Evolutionary conservation across 2,888 invertebrate genomes (phyloP).

Genomic region (Melanophora roralis): DNA sequence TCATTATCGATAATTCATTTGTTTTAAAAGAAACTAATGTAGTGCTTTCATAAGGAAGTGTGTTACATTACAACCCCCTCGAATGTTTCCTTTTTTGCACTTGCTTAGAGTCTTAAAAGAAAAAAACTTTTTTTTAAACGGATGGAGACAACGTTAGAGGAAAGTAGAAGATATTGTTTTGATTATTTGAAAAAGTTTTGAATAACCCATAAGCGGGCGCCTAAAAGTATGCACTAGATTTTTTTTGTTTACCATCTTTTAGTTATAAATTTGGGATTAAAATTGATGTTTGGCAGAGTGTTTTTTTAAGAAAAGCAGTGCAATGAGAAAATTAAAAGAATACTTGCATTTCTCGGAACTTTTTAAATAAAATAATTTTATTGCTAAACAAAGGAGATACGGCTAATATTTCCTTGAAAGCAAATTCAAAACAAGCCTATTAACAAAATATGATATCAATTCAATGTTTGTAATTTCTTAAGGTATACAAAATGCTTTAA

Average conservation of each 20-base stretch:
- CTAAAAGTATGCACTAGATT: constrained; percentile 53
- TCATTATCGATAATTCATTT: constrained; percentile 62
- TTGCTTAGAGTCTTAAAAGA: not conserved
- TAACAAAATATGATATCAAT: not conserved
- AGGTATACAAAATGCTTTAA: too few species aligned
- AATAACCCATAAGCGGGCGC: constrained; percentile 57
- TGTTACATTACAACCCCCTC: not conserved
- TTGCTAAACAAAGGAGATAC: not conserved
- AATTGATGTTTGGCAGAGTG: constrained; percentile 23
- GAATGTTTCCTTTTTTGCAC: not conserved
- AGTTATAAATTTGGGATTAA: constrained; percentile 46
- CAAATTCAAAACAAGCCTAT: not conserved
- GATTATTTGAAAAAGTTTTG: constrained; percentile 51
- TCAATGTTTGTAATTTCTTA: too few species aligned
- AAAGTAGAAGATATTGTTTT: constrained; percentile 44
- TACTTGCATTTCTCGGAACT: not conserved
- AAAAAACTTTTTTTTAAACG: constrained; percentile 18
- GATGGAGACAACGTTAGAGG: constrained; percentile 25
- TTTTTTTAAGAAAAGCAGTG: too few species aligned
- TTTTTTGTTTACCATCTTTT: constrained; percentile 13
- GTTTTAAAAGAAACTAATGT: constrained; percentile 51
- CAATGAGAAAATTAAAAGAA: not conserved
- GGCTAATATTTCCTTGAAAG: not conserved
- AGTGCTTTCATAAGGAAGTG: constrained; percentile 42
- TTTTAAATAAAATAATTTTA: not conserved